These are phyloP conservation scores for Camelus dromedarius DNA, from an alignment of 2,113 vertebrate species.

Conservation along the genomic window DNA sequence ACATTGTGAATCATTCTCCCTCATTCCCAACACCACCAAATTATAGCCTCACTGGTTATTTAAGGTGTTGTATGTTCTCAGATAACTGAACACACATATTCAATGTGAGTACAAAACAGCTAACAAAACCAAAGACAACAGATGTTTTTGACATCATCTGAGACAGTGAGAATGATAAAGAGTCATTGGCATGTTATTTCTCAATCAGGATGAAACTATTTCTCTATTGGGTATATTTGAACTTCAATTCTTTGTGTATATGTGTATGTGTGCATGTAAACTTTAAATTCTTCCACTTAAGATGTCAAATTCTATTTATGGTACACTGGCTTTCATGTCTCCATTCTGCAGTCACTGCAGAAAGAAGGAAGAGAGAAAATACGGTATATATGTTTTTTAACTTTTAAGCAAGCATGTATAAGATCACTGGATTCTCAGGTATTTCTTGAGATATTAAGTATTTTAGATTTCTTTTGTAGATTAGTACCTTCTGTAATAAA, in stretches of 20 bases:
- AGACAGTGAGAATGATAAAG: neutral
- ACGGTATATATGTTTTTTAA: neutral
- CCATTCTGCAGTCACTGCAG: neutral
- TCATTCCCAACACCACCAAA: neutral
- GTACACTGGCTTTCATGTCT: neutral
- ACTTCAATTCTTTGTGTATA: neutral
- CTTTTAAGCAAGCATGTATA: neutral
- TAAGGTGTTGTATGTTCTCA: neutral
- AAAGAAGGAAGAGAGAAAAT: neutral
- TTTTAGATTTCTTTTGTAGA: neutral
- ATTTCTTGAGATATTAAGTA: neutral
- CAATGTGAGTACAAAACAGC: neutral
- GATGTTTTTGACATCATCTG: neutral
- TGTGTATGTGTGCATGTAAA: neutral
- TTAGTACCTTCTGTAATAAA: neutral
- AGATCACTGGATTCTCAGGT: neutral
- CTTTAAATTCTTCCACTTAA: constrained; percentile 16
- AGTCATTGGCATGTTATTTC: neutral
- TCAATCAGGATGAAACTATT: constrained; percentile 5
- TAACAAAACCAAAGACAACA: neutral
- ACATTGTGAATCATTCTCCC: neutral
- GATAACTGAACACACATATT: neutral
- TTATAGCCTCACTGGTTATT: neutral
- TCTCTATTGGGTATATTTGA: neutral
- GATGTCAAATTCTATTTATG: neutral